A percentile compares a stretch with the other conserved stretches of the same genome.
These are phyloP conservation scores for Nephrotoma guestfalica DNA, from an alignment of 2,888 invertebrate genomes.

Conservation along the genomic window DNA sequence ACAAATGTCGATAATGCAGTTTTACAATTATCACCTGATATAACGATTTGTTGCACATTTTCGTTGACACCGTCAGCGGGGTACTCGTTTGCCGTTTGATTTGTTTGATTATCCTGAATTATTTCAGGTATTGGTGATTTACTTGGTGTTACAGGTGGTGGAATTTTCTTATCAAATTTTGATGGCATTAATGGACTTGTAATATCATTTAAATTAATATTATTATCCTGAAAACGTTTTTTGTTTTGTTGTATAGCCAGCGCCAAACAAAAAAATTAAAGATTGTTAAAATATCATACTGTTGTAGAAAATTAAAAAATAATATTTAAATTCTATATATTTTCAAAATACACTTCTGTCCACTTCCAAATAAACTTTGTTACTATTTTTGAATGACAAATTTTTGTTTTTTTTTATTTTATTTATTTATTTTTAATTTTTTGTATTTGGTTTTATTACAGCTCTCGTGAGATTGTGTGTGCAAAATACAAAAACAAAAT, in stretches of 20 bases:
- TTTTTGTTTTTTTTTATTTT: not conserved
- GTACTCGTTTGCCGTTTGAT: not conserved
- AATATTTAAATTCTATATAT: not conserved
- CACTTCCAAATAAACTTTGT: not conserved
- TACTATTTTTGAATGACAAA: not conserved
- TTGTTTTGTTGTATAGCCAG: too few relatives aligned
- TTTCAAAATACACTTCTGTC: not conserved
- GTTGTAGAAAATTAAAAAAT: not conserved
- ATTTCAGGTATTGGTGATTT: conserved; percentile 10
- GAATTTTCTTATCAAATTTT: conserved; percentile 9
- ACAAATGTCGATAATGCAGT: not conserved
- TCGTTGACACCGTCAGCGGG: not conserved
- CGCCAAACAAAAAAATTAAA: not conserved
- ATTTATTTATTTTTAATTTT: not conserved
- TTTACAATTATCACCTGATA: not conserved
- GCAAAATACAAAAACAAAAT: not conserved
- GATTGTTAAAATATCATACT: not conserved
- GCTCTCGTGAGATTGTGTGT: not conserved
- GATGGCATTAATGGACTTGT: conserved; percentile 1
- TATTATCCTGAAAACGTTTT: not conserved
- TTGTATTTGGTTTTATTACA: not conserved
- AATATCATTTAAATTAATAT: not conserved
- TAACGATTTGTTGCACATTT: not conserved
- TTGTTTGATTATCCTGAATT: conserved; percentile 8
- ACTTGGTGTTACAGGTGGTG: conserved; percentile 9